Evolutionary conservation across 2,113 vertebrate species (phyloP).

Genomic region (Odocoileus virginianus): DNA sequence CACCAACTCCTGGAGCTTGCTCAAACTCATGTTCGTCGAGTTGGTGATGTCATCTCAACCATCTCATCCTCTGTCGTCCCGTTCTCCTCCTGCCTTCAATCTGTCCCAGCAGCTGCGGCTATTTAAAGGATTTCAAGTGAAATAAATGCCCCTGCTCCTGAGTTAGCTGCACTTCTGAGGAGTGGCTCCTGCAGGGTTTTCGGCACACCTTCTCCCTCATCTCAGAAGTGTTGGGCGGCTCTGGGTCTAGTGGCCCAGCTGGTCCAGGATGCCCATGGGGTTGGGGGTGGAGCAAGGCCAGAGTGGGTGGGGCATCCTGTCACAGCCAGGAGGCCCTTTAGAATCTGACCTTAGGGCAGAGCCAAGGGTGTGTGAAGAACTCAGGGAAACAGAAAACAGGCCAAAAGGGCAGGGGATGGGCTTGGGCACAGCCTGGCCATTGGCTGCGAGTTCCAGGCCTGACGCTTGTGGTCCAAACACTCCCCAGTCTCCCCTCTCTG

Average conservation of each 20-base stretch:
- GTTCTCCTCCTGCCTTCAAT: neutral
- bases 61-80: neutral
- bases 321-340: neutral
- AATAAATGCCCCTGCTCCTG: rapidly evolving
- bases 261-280: rapidly evolving
- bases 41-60: neutral
- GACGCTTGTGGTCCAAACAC: neutral
- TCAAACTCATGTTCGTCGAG: neutral
- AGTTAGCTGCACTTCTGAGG: neutral
- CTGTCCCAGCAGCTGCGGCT: neutral
- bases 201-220: rapidly evolving
- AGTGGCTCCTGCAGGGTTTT: neutral
- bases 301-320: neutral
- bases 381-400: neutral
- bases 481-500: neutral
- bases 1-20: neutral
- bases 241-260: neutral
- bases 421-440: neutral
- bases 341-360: neutral
- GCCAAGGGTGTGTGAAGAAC: too few relatives aligned
- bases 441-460: neutral
- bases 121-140: neutral
- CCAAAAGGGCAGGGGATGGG: neutral
- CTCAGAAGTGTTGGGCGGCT: rapidly evolving
- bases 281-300: neutral